phyloP scores from a whole-genome alignment of 2,113 vertebrate genomes.

The Acanthochromis polyacanthus region DNA sequence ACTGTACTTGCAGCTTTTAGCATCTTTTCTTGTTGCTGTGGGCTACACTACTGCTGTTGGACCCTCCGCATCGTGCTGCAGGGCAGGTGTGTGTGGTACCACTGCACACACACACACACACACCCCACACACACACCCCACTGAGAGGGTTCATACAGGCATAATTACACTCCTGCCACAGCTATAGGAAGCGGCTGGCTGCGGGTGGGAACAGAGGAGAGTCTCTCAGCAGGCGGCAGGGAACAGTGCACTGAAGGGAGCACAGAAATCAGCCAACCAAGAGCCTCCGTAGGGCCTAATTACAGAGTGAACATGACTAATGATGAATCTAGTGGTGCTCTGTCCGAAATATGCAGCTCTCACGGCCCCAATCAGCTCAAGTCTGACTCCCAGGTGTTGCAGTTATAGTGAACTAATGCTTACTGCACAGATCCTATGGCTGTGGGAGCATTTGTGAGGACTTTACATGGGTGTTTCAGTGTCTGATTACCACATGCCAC shows the following conservation, averaged over 20 bases:
- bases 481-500: slow-evolving; percentile 2
- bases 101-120: neutral
- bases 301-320: slow-evolving; percentile 63
- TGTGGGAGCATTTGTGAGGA: neutral
- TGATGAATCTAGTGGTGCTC: slow-evolving; percentile 45
- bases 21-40: slow-evolving; percentile 19
- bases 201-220: slow-evolving; percentile 47
- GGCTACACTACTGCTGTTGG: neutral
- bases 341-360: slow-evolving; percentile 49
- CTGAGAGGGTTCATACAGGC: slow-evolving; percentile 41
- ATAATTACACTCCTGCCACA: slow-evolving; percentile 71
- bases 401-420: neutral
- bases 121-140: slow-evolving; percentile 4
- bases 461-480: neutral
- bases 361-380: slow-evolving; percentile 28
- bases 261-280: slow-evolving; percentile 58
- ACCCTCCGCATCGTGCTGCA: neutral
- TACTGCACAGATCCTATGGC: neutral
- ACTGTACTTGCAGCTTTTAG: neutral
- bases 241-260: slow-evolving; percentile 25
- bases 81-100: slow-evolving; percentile 28
- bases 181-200: slow-evolving; percentile 54
- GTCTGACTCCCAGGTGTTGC: slow-evolving; percentile 27
- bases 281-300: slow-evolving; percentile 67
- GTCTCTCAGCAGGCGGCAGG: slow-evolving; percentile 54